Evolutionary conservation across 2,797 vertebrate genomes (phyloP).

Genomic region (Ctenopoma multispine): DNA sequence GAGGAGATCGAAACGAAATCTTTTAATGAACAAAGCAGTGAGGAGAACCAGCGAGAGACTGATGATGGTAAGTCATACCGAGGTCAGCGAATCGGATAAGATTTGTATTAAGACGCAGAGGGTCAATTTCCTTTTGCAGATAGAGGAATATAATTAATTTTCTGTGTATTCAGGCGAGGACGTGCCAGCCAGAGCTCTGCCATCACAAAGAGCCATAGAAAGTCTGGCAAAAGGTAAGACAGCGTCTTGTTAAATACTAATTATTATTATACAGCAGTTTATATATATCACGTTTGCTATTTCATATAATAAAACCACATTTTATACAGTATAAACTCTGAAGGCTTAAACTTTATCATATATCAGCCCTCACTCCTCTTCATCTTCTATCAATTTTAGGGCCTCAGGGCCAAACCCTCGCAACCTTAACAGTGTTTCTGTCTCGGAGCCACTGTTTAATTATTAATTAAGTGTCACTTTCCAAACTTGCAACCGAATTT

Average conservation of each 20-base stretch:
- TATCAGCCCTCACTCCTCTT: no score
- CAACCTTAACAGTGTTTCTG: neutral
- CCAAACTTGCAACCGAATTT: neutral
- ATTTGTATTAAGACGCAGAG: neutral
- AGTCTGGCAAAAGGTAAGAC: conserved; percentile 94
- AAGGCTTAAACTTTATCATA: no score
- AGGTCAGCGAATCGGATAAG: conserved; percentile 5
- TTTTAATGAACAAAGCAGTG: conserved; percentile 90
- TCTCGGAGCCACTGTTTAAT: neutral
- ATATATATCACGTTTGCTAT: neutral
- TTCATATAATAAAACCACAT: neutral
- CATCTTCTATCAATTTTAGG: neutral
- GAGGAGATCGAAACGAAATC: conserved; percentile 93
- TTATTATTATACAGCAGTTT: no score
- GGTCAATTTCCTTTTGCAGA: conserved; percentile 10
- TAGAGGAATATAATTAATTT: conserved; percentile 25
- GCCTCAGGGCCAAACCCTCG: conserved; percentile 12
- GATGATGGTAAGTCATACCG: conserved; percentile 81
- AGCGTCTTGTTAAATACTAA: conserved; percentile 4
- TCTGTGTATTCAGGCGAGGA: conserved; percentile 86
- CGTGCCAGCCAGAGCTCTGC: conserved; percentile 77
- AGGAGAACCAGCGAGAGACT: conserved; percentile 86
- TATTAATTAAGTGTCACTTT: conserved; percentile 8
- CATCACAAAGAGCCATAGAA: conserved; percentile 90
- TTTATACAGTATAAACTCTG: neutral